Percentiles rank a stretch among this genome's conserved stretches.
Evolutionary conservation across 2,888 invertebrate species (phyloP).

Genomic region (Machimus rusticus): DNA sequence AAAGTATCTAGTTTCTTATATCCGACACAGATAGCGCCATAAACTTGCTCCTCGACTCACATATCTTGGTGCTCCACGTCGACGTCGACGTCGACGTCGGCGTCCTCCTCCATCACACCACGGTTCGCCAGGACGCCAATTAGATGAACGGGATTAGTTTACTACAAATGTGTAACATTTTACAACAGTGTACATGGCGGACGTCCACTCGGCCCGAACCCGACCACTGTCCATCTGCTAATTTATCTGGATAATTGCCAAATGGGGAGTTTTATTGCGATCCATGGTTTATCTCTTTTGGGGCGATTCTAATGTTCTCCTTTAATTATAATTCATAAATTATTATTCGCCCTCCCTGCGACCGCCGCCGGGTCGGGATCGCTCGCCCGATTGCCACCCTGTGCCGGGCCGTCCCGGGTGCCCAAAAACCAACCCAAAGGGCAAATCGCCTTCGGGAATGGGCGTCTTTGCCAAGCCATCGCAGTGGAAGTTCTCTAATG

Average conservation of each 20-base stretch:
- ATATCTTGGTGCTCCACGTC: neutral
- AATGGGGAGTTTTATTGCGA: slow-evolving; percentile 62
- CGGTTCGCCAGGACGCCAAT: slow-evolving; percentile 1
- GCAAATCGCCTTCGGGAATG: neutral
- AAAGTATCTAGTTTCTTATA: slow-evolving; percentile 5
- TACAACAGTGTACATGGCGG: slow-evolving; percentile 25
- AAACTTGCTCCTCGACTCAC: neutral
- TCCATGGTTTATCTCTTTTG: slow-evolving; percentile 47
- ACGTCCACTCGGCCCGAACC: slow-evolving; percentile 11
- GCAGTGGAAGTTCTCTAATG: neutral
- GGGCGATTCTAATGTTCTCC: slow-evolving; percentile 48
- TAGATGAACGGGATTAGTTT: slow-evolving; percentile 35
- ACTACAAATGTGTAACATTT: slow-evolving; percentile 39
- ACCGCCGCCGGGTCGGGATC: neutral
- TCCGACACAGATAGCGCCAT: neutral
- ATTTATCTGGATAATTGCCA: slow-evolving; percentile 63
- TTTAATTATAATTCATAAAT: slow-evolving; percentile 49
- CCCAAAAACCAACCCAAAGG: neutral
- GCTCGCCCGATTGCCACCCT: neutral
- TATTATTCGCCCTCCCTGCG: slow-evolving; percentile 43
- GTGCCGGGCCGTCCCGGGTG: neutral
- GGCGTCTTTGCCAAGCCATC: neutral
- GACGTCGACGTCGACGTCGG: neutral
- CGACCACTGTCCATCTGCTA: slow-evolving; percentile 55
- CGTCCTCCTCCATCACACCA: neutral